These are phyloP conservation scores for Huso huso DNA, from an alignment of 2,797 vertebrate genomes.

Conservation along the genomic window DNA sequence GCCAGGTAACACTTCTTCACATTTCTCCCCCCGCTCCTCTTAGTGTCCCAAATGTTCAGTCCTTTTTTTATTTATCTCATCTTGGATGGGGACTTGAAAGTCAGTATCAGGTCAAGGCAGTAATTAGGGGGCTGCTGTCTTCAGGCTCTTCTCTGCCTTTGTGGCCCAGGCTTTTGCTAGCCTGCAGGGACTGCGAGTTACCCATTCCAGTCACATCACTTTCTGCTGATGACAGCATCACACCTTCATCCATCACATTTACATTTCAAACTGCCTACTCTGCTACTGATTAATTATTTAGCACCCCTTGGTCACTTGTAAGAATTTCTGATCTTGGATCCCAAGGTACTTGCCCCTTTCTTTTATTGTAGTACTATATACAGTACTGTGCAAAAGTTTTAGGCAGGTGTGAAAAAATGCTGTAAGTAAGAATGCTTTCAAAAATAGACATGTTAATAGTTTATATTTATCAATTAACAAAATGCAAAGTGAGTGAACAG, in stretches of 20 bases:
- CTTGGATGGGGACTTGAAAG: constrained; percentile 56
- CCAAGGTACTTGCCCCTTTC: constrained; percentile 42
- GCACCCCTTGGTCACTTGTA: constrained; percentile 78
- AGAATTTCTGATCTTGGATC: constrained; percentile 66
- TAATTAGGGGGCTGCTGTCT: constrained; percentile 45
- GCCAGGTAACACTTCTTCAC: constrained; percentile 45
- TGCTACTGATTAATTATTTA: constrained; percentile 95
- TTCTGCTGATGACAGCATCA: constrained; percentile 56
- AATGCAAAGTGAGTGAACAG: too few relatives aligned
- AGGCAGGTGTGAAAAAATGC: too few relatives aligned
- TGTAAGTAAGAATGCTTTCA: too few relatives aligned
- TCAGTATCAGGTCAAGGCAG: constrained; percentile 51
- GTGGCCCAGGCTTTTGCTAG: constrained; percentile 41
- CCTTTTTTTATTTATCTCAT: constrained; percentile 53
- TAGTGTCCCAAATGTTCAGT: constrained; percentile 36
- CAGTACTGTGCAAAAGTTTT: too few relatives aligned
- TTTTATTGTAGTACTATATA: constrained; percentile 40
- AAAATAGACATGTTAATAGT: too few relatives aligned
- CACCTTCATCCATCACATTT: constrained; percentile 80
- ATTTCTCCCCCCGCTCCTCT: constrained; percentile 25
- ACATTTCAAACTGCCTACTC: constrained; percentile 88
- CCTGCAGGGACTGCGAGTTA: constrained; percentile 41
- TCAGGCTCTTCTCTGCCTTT: constrained; percentile 42
- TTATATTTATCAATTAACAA: too few relatives aligned
- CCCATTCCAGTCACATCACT: constrained; percentile 55